Percentiles rank a stretch among this genome's conserved stretches.
Conservation (phyloP, 2,113 vertebrate species). For the Nothobranchius furzeri region DNA sequence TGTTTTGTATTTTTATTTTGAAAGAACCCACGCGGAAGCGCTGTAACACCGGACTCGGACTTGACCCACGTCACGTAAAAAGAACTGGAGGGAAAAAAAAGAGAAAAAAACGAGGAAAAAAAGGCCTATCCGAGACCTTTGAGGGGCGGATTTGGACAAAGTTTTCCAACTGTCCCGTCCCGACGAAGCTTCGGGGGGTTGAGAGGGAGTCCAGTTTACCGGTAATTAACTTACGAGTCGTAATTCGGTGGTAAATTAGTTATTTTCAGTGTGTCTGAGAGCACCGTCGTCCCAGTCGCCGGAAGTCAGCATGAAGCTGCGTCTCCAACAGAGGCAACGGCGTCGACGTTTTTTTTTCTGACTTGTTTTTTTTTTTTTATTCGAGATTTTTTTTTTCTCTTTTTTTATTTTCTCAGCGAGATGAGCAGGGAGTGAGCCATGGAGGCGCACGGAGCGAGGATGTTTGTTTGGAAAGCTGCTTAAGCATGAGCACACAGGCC, state of each 20-base stretch:
- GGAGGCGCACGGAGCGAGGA: constrained; percentile 54
- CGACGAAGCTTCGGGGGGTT: constrained; percentile 71
- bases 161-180: constrained; percentile 80
- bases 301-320: constrained; percentile 84
- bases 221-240: constrained; percentile 74
- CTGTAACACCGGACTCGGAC: rapidly evolving
- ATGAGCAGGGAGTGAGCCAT: constrained; percentile 69
- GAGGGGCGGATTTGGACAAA: constrained; percentile 79
- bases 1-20: constrained; percentile 41
- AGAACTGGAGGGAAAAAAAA: constrained; percentile 50
- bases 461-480: constrained; percentile 60
- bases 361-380: constrained; percentile 67
- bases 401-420: constrained; percentile 77
- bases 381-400: constrained; percentile 68
- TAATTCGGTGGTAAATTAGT: constrained; percentile 63
- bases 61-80: constrained; percentile 26
- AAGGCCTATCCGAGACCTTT: constrained; percentile 70
- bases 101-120: constrained; percentile 70
- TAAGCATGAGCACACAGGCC: constrained; percentile 52
- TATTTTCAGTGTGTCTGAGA: constrained; percentile 70
- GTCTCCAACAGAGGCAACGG: constrained; percentile 73
- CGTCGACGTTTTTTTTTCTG: constrained; percentile 69
- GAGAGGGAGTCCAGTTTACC: constrained; percentile 69
- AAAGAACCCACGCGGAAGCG: constrained; percentile 34
- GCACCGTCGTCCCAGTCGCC: constrained; percentile 75